These are phyloP conservation scores for Spea bombifrons DNA, from an alignment of 2,113 vertebrate species.

Conservation along the genomic window DNA sequence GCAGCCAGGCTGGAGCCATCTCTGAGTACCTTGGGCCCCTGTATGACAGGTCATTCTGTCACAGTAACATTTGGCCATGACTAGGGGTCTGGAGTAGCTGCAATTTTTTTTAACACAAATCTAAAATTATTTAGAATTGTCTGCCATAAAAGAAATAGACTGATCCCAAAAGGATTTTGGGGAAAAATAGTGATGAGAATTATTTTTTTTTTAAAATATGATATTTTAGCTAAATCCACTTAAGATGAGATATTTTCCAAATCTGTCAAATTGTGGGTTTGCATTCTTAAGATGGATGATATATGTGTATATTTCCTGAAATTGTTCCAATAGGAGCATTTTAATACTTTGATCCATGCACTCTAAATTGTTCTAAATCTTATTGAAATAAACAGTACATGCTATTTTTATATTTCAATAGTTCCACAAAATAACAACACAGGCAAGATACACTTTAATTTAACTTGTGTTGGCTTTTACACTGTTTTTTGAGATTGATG, in stretches of 20 bases:
- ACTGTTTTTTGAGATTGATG: too few species aligned
- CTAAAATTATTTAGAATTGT: conserved; percentile 7
- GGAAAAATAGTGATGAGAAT: conserved; percentile 8
- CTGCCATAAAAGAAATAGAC: conserved; percentile 14
- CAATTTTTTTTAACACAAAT: too few species aligned
- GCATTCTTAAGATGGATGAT: conserved; percentile 17
- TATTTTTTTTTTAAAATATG: conserved; percentile 13
- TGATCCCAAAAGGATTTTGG: not conserved
- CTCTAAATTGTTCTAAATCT: not conserved
- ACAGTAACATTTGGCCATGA: too few species aligned
- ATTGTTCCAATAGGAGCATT: conserved; percentile 11
- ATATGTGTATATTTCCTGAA: conserved; percentile 32
- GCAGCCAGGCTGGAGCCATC: too few species aligned
- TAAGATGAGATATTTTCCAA: conserved; percentile 40
- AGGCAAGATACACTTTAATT: too few species aligned
- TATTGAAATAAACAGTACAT: not conserved
- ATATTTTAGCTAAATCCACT: conserved; percentile 36
- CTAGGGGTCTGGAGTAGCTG: too few species aligned
- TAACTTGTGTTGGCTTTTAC: too few species aligned
- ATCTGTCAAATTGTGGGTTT: conserved; percentile 32
- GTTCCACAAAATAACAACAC: not conserved
- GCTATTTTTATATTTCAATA: not conserved
- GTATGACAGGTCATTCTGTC: too few species aligned
- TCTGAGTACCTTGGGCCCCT: too few species aligned
- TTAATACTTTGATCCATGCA: conserved; percentile 5